phyloP scores from a whole-genome alignment of 1,140 invertebrate species.

The Odontomachus brunneus region DNA sequence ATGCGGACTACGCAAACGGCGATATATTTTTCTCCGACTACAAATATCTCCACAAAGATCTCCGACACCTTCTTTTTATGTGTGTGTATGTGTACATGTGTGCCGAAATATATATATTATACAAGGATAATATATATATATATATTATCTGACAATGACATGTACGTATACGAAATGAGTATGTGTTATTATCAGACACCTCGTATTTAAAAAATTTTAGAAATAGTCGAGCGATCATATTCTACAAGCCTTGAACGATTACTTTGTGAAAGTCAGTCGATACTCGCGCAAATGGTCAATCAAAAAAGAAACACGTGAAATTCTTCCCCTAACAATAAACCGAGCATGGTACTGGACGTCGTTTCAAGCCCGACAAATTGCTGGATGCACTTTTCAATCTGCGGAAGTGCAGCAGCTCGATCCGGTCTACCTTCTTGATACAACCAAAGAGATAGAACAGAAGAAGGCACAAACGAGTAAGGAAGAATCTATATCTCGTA shows the following conservation, averaged over 20 bases:
- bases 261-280: neutral
- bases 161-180: no score
- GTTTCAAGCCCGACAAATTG: constrained; percentile 46
- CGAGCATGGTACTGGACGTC: neutral
- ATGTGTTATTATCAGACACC: no score
- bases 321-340: constrained; percentile 7
- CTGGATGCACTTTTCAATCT: constrained; percentile 62
- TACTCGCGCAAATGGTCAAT: neutral
- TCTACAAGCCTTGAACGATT: neutral
- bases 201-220: no score
- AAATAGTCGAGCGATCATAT: neutral
- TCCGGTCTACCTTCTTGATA: constrained; percentile 6
- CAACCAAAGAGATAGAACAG: constrained; percentile 48
- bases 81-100: neutral
- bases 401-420: constrained; percentile 58
- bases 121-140: no score
- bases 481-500: constrained; percentile 53
- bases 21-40: neutral
- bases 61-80: neutral
- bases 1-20: neutral
- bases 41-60: neutral
- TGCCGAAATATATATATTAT: no score
- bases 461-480: constrained; percentile 48
- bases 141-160: no score
- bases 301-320: neutral